These are phyloP conservation scores for Macrocentrus cingulum DNA, from an alignment of 1,140 invertebrate genomes.

Conservation along the genomic window DNA sequence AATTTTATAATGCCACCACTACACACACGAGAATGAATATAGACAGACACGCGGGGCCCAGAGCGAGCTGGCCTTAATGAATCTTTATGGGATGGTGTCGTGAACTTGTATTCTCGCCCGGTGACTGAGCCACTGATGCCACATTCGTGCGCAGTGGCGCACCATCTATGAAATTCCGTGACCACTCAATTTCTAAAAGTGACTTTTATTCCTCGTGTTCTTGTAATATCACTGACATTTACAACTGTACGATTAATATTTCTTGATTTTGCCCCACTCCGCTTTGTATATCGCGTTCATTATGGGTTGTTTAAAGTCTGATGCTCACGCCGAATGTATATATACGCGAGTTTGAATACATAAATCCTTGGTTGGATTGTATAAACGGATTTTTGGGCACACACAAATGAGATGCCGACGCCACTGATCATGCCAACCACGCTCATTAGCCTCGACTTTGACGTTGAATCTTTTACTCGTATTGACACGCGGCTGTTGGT, in stretches of 20 bases:
- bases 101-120: constrained; percentile 58
- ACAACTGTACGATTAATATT: not conserved
- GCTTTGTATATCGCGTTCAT: no score
- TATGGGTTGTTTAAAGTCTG: no score
- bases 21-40: constrained; percentile 50
- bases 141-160: constrained; percentile 50
- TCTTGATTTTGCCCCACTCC: not conserved
- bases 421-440: constrained; percentile 40
- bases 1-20: constrained; percentile 51
- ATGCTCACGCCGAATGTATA: not conserved
- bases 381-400: not conserved
- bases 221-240: no score
- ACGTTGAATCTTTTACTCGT: constrained; percentile 29
- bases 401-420: constrained; percentile 29
- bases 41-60: constrained; percentile 30
- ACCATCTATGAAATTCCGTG: constrained; percentile 27
- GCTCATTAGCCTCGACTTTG: constrained; percentile 48
- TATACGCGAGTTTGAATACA: not conserved
- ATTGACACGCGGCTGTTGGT: no score
- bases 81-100: constrained; percentile 60
- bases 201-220: no score
- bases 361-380: constrained; percentile 6
- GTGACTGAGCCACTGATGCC: constrained; percentile 58
- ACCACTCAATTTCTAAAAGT: no score
- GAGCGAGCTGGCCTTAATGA: constrained; percentile 52